These are phyloP conservation scores for Tragulus kanchil DNA, from an alignment of 2,113 vertebrate species.

Conservation along the genomic window DNA sequence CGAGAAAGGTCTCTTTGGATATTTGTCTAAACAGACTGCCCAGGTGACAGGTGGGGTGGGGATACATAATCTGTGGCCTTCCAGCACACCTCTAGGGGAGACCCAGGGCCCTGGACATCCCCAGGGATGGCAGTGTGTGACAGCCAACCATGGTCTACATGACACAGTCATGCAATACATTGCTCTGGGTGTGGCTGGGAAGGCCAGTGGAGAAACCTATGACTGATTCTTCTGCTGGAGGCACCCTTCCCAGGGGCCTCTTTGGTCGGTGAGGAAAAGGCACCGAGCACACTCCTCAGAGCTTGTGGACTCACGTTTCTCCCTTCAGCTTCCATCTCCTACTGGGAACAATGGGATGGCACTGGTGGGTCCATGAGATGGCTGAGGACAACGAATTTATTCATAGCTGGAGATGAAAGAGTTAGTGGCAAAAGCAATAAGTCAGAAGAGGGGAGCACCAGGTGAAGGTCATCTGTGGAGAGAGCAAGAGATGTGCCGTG, in stretches of 20 bases:
- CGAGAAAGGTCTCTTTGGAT: not conserved
- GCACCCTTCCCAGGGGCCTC: not conserved
- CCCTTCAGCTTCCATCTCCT: not conserved
- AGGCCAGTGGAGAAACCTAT: not conserved
- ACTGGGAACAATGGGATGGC: not conserved
- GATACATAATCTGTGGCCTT: not conserved
- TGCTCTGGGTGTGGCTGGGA: not conserved
- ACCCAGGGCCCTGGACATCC: not conserved
- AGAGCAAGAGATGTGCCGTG: not conserved
- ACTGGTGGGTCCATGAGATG: not conserved
- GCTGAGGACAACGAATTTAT: not conserved
- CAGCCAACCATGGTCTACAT: rapidly evolving
- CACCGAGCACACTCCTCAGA: not conserved
- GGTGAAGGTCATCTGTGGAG: not conserved
- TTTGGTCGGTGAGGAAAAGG: not conserved
- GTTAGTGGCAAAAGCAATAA: not conserved
- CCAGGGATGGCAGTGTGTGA: not conserved
- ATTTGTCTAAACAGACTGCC: not conserved
- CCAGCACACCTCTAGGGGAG: not conserved
- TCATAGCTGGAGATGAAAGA: not conserved
- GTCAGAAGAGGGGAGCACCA: not conserved
- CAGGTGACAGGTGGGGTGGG: not conserved
- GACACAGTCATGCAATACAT: not conserved
- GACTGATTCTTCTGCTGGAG: not conserved
- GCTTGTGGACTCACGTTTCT: not conserved